phyloP scores from a whole-genome alignment of 2,888 invertebrate genomes.

The Pollenia griseotomentosa region DNA sequence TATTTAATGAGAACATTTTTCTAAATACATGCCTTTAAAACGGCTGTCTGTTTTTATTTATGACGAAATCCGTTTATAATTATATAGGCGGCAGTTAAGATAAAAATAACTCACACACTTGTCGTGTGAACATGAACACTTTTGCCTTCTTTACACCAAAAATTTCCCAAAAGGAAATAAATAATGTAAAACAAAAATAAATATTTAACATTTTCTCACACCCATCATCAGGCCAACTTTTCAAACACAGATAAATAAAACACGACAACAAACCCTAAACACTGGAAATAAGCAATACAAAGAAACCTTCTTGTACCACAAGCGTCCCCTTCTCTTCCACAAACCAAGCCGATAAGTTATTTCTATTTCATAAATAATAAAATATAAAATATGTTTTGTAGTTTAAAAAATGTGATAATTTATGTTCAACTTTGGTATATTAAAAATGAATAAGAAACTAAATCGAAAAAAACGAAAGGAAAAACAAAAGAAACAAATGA shows the following conservation, averaged over 20 bases:
- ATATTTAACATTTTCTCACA: not conserved
- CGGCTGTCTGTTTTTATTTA: not conserved
- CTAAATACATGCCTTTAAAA: not conserved
- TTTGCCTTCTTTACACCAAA: not conserved
- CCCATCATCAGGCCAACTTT: not conserved
- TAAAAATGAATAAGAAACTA: conserved; percentile 65
- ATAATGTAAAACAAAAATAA: not conserved
- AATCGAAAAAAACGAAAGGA: conserved; percentile 16
- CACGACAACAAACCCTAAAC: too few relatives aligned
- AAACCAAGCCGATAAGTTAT: conserved; percentile 31
- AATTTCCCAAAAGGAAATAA: not conserved
- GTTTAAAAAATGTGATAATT: conserved; percentile 55
- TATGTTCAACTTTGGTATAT: conserved; percentile 54
- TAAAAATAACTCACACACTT: not conserved
- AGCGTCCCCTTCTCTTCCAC: too few relatives aligned
- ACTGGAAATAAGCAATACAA: too few relatives aligned
- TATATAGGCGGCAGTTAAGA: conserved; percentile 11
- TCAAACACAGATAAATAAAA: not conserved
- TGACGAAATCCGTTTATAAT: not conserved
- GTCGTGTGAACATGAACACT: conserved; percentile 13
- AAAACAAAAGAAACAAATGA: conserved; percentile 3
- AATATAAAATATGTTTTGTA: conserved; percentile 19
- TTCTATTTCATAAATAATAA: conserved; percentile 43
- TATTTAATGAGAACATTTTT: too few relatives aligned
- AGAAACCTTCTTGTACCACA: too few relatives aligned